A percentile compares a stretch with the other conserved stretches of the same genome.
phyloP scores from a whole-genome alignment of 1,140 invertebrate genomes.

The Lordiphosa mommai region DNA sequence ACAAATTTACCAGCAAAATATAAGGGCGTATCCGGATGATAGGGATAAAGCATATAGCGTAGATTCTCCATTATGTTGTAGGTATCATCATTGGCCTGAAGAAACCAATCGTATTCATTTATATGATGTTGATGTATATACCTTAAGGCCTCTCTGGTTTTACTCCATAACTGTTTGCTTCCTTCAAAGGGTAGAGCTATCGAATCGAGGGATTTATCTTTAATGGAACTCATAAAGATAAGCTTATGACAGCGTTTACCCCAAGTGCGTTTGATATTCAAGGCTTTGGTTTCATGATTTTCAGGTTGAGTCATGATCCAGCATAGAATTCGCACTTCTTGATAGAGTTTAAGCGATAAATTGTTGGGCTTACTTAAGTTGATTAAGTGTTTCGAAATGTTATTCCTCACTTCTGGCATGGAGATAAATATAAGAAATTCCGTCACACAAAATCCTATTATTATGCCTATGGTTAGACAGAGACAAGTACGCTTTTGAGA shows the following conservation, averaged over 20 bases:
- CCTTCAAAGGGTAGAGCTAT: slow-evolving; percentile 90
- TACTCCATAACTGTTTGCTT: too few relatives aligned
- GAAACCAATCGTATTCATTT: slow-evolving; percentile 92
- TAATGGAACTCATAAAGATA: slow-evolving; percentile 90
- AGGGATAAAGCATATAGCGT: slow-evolving; percentile 89
- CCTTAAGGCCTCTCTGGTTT: slow-evolving; percentile 93
- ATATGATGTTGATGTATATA: slow-evolving; percentile 91
- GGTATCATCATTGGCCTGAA: slow-evolving; percentile 97
- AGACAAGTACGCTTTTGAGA: too few relatives aligned
- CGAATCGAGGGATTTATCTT: slow-evolving; percentile 85
- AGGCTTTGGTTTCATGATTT: neutral
- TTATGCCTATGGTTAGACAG: too few relatives aligned
- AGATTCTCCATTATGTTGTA: slow-evolving; percentile 96
- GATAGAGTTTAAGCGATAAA: too few relatives aligned
- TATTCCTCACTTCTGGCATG: too few relatives aligned
- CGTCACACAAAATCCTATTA: too few relatives aligned
- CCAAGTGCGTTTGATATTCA: slow-evolving; percentile 85
- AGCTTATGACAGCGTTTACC: slow-evolving; percentile 93
- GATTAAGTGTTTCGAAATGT: too few relatives aligned
- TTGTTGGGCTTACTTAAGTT: too few relatives aligned
- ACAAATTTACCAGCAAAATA: slow-evolving; percentile 95
- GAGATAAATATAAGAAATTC: too few relatives aligned
- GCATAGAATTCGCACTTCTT: slow-evolving; percentile 14
- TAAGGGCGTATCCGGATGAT: slow-evolving; percentile 85
- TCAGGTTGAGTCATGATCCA: slow-evolving; percentile 13